Percentiles rank a stretch among this genome's conserved stretches.
Conservation (phyloP, 1,140 invertebrate genomes). For the Dendrolimus kikuchii region DNA sequence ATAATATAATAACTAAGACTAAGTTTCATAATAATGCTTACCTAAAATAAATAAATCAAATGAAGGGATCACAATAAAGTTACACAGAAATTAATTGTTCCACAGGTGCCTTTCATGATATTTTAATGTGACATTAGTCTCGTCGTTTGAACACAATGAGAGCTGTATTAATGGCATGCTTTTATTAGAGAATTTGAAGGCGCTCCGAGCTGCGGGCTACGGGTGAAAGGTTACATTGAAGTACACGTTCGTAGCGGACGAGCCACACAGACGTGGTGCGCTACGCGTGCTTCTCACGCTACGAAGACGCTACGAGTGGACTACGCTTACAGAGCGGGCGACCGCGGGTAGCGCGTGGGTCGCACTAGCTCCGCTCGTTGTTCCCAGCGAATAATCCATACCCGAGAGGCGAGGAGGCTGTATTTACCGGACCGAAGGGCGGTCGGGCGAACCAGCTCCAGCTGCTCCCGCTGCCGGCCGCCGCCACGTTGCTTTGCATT, state of each 20-base stretch:
- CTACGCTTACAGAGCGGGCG: slow-evolving; percentile 28
- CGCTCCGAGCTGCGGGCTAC: slow-evolving; percentile 20
- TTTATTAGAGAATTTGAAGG: slow-evolving; percentile 34
- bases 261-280: slow-evolving; percentile 20
- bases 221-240: slow-evolving; percentile 43
- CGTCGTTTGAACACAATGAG: slow-evolving; percentile 42
- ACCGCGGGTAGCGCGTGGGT: slow-evolving; percentile 53
- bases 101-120: slow-evolving; percentile 44
- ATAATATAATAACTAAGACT: no score
- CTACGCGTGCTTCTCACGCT: slow-evolving; percentile 23
- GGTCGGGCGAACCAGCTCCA: slow-evolving; percentile 44
- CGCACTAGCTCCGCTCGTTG: slow-evolving; percentile 53
- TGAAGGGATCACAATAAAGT: slow-evolving; percentile 26
- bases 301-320: slow-evolving; percentile 16
- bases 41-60: slow-evolving; percentile 18
- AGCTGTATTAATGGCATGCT: slow-evolving; percentile 42
- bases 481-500: slow-evolving; percentile 24
- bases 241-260: slow-evolving; percentile 22
- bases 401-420: slow-evolving; percentile 56
- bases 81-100: slow-evolving; percentile 37
- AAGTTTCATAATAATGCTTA: slow-evolving; percentile 19
- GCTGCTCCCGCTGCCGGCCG: slow-evolving; percentile 35
- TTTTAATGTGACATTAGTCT: slow-evolving; percentile 44
- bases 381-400: slow-evolving; percentile 62
- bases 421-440: slow-evolving; percentile 59